Base-by-base conservation (phyloP, 2,888 invertebrate genomes). In the Subacronicta megacephala region DNA sequence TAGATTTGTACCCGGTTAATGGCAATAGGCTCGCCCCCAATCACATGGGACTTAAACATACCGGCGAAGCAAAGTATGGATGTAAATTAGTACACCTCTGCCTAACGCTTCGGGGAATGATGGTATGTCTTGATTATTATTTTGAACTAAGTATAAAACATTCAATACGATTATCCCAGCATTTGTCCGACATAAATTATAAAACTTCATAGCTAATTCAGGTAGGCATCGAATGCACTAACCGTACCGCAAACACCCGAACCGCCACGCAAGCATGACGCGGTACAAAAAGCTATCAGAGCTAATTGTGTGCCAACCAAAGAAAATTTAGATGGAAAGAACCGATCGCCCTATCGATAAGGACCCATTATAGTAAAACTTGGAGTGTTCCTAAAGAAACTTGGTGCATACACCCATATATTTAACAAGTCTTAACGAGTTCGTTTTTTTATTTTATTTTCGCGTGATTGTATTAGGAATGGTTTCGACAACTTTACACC, bases 251-350 rank as follows among this genome's bases (percentile, higher is more conserved):
- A 58, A 69, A 26, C 18, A 46, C 43, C 16, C 29, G 54, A 66
- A 63, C 67, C 54, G 62, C 73, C 77, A 79, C 80, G 83, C 82
- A 81, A 84, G 82, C 88, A 88, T 90, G 88, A 90, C 89, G 87
- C 80, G 75, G 87, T 89, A 88, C 83, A 88, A 90, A 92, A 90
- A 90, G 87, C 90, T 89, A 92, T 90, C 89, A 89, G 81, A 88
- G 85, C 88, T 92, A 92, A 92, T 91, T 92, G 90, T 91, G 87
- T 84, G 87, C 88, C 87, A 87, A 88, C 85, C 84, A 89, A 91
- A 89, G 89, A 90, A 90, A 90, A 88, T 88, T 90, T 88, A 82
- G 84, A 87, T 83, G 79, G 84, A 85, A 87, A 77, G 77, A 84
- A 69, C 77, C 84, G 90, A 90, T 91, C 84, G 80, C 72, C 78